These are phyloP conservation scores for Paracentrotus lividus DNA, from an alignment of 53 echinoderm and acorn worm genomes.

Conservation along the genomic window DNA sequence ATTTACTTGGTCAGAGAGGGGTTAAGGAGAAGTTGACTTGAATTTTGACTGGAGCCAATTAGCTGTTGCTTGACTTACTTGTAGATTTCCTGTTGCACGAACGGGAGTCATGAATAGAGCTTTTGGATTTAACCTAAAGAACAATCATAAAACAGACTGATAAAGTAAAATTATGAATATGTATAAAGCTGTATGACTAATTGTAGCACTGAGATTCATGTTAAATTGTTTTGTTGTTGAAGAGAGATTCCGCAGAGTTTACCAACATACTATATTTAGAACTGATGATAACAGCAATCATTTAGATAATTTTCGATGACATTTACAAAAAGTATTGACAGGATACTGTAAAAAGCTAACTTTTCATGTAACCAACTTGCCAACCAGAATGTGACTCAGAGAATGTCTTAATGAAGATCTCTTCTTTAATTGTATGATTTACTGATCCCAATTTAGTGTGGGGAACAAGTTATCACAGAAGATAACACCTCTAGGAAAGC, in stretches of 20 bases:
- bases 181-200: background rate
- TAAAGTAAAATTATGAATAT: background rate
- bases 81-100: constrained; percentile 5
- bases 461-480: too few relatives aligned
- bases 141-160: background rate
- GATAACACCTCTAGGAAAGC: too few relatives aligned
- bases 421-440: background rate
- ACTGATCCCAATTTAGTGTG: too few relatives aligned
- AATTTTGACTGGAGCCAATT: background rate
- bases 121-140: background rate
- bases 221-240: too few relatives aligned
- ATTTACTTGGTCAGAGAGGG: background rate
- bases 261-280: background rate
- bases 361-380: background rate
- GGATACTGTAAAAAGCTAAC: background rate
- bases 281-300: background rate
- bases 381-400: background rate
- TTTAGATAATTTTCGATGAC: background rate
- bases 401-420: background rate
- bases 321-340: background rate
- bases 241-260: background rate
- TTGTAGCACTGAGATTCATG: background rate
- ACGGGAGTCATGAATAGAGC: background rate
- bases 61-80: background rate
- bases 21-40: background rate